Evolutionary conservation across 92 coral and sea anemone species (phyloP), one percentile per base, ranked within the genome.

Genomic region (Porites rus): DNA sequence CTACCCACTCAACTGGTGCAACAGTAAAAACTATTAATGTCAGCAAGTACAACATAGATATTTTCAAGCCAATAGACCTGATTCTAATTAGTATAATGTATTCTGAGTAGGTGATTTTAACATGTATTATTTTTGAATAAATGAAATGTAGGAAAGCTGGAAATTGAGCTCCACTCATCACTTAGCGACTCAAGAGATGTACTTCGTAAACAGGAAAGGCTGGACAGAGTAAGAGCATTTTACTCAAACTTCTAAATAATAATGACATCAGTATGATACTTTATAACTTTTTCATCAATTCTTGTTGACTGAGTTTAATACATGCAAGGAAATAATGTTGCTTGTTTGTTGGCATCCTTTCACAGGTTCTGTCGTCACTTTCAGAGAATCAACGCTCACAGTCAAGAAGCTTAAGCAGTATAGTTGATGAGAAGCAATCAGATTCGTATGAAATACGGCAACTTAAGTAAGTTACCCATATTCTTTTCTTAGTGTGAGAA

Each of bases 351-450:
- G 7, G 51, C 38, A 4, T 20, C 43, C 72, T 46, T 50, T 78
- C 17, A 14, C 60, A 94, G 98, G 85, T 92, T 8, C 79, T 94
- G 13, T 77, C 86, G 20, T 72, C 91, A 69, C 80, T 92, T 10
- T 90, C 96, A 28, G 98, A 94, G 82, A 94, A 92, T 89, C 98
- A 94, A 85, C 89, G 98, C 43, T 85, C 94, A 25, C 95, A 90
- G 84, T 92, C 96, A 54, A 90, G 89, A 66, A 94, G 94, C 65
- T 70, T 94, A 19, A 90, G 89, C 71, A 93, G 93, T 46, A 76
- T 94, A 5, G 94, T 91, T 8, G 98, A 94, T 72, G 92, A 91
- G 46, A 90, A 87, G 70, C 90, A 92, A 5, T 58, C 79, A 46
- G 84, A 92, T 62, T 80, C 88, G 2, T 81, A 88, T 71, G 96